Conservation (phyloP, 2,888 invertebrate species). For the Leucophenga maculata region DNA sequence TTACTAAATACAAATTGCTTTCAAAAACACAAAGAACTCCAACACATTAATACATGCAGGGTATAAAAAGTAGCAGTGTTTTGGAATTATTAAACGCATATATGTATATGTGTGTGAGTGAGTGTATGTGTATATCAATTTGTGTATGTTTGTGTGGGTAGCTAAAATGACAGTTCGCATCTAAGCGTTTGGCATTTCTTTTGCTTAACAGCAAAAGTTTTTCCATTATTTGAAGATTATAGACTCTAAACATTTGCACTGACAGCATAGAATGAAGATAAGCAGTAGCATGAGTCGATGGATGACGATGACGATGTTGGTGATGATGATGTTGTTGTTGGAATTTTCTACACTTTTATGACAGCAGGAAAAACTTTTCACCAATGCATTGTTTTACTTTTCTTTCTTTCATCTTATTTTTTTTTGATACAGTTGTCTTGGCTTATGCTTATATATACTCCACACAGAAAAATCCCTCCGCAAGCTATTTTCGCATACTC, state of each 20-base stretch:
- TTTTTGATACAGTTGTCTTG: background rate
- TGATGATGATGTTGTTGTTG: conserved; percentile 56
- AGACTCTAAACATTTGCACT: conserved; percentile 63
- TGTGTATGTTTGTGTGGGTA: background rate
- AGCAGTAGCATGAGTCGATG: background rate
- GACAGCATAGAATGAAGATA: background rate
- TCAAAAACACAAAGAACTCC: too few species aligned
- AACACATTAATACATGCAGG: too few species aligned
- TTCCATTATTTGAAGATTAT: conserved; percentile 70
- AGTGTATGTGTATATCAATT: too few species aligned
- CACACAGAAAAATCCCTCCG: background rate
- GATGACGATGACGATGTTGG: conserved; percentile 45
- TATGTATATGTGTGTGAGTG: too few species aligned
- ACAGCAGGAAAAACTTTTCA: conserved; percentile 54
- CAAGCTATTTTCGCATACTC: conserved; percentile 11
- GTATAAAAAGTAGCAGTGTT: too few species aligned
- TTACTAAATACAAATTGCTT: too few species aligned
- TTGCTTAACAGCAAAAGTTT: conserved; percentile 69
- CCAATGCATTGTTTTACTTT: conserved; percentile 54
- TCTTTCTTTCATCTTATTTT: too few species aligned
- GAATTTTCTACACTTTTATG: conserved; percentile 66
- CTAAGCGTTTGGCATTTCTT: conserved; percentile 63
- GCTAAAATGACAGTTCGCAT: conserved; percentile 39
- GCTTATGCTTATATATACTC: background rate
- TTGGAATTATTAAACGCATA: too few species aligned